Base-by-base conservation (phyloP, 2,888 invertebrate genomes). In the Perithous albicinctus region DNA sequence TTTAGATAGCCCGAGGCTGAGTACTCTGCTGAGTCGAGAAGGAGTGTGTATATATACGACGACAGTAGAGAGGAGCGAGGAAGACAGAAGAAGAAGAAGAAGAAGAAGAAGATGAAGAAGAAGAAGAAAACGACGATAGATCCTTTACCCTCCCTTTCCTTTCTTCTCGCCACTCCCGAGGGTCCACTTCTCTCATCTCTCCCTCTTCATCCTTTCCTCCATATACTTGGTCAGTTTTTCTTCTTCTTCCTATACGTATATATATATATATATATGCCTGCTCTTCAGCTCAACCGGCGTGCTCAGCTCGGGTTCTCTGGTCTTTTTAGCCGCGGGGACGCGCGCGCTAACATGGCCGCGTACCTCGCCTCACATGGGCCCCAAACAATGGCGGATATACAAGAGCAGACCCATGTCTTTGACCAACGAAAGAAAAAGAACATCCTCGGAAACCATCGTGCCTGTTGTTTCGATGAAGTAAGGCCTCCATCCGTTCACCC, bases 381-480 rank as follows among this genome's bases (percentile, higher is more conserved):
- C 70, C 89, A 90, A 90, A 92, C 91, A 92, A 92, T 92, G 92
- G 91, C 91, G 91, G 91, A 91, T 90, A 88, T 89, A 89, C 86
- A 86, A 86, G 87, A 84, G 87, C 86, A 51, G 61, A 66, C 35
- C 41, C 38, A 15, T 63, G 51, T 75, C 59, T 63, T 38, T 20
- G 20, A 18, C 56, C 66, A 43, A 48, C 35, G 35, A 35, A 59
- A 35, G 43, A 23, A 54, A 23, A 51, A 43, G 35, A 32, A 48
- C 41, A 43, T 67, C 59, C 29, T 8, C 35, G 32, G 20, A 20
- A 6, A 12, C 61, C 43, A 29, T 26, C 18, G 70, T 29, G 29
- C 29, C 43, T 29, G 43, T 59, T 72, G 38, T 38, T 63, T 20
- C 38, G 63, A 63, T 23, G 15, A 23, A 41, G 12, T 32, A 32